These are phyloP conservation scores for Nomada fucata DNA, from an alignment of 2,888 invertebrate genomes.

Conservation along the genomic window DNA sequence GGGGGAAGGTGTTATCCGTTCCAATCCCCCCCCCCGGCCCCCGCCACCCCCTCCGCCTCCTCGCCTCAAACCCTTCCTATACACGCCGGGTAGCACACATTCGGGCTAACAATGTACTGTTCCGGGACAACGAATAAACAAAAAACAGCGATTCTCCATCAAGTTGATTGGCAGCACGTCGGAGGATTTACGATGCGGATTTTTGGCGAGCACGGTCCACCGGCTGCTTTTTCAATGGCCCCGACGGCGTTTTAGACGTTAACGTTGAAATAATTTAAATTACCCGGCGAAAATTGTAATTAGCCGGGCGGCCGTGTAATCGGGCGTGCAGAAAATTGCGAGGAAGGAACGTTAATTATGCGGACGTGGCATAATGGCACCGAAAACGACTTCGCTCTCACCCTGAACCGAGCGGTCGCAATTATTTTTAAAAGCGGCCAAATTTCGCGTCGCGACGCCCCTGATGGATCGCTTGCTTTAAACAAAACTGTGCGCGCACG, in stretches of 20 bases:
- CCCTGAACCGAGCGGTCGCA: conserved; percentile 26
- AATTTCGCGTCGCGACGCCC: conserved; percentile 25
- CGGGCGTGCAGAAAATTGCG: conserved; percentile 61
- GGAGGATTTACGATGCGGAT: conserved; percentile 65
- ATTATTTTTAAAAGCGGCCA: conserved; percentile 54
- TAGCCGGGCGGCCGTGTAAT: conserved; percentile 52
- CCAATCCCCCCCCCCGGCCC: no score
- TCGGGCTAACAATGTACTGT: conserved; percentile 63
- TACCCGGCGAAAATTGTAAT: conserved; percentile 59
- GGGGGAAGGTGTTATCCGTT: conserved; percentile 47
- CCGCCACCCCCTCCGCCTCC: not conserved
- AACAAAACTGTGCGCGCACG: conserved; percentile 3
- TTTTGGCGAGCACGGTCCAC: conserved; percentile 52
- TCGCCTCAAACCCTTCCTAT: not conserved
- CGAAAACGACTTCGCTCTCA: conserved; percentile 44
- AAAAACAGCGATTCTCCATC: conserved; percentile 68
- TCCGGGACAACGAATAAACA: conserved; percentile 66
- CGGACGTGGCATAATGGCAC: conserved; percentile 56
- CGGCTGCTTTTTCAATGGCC: conserved; percentile 54
- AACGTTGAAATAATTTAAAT: conserved; percentile 62
- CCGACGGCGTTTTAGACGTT: conserved; percentile 48
- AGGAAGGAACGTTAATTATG: conserved; percentile 59
- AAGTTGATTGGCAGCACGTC: conserved; percentile 62
- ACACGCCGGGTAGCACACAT: conserved; percentile 40
- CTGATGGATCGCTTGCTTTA: conserved; percentile 34